A percentile compares a stretch with the other conserved stretches of the same genome.
phyloP scores from a whole-genome alignment of 2,113 vertebrate species.

The Myotis brandtii region DNA sequence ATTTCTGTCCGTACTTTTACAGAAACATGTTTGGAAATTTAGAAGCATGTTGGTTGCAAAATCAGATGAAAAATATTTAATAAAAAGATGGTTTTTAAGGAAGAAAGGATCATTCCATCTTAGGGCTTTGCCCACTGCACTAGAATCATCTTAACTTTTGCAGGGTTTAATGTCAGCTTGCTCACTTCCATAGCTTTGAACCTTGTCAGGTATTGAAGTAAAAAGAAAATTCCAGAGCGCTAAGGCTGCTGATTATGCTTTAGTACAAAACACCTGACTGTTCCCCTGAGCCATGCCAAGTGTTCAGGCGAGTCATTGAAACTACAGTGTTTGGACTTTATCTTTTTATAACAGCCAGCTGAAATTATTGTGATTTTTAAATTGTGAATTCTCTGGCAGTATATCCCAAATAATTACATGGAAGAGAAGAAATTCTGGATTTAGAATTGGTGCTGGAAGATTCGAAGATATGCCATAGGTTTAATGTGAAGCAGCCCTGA shows the following conservation, averaged over 20 bases:
- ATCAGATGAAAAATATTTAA: not conserved
- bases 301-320: constrained; percentile 5
- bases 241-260: not conserved
- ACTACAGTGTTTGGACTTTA: not conserved
- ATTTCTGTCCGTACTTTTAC: not conserved
- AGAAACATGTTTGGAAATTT: not conserved
- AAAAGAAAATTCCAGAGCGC: not conserved
- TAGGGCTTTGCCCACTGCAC: not conserved
- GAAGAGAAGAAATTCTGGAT: not conserved
- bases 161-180: not conserved
- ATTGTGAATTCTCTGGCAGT: not conserved
- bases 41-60: not conserved
- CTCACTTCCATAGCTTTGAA: not conserved
- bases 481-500: not conserved
- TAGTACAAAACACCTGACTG: constrained; percentile 3
- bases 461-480: not conserved
- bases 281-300: not conserved
- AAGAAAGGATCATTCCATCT: not conserved
- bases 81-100: not conserved
- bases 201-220: not conserved
- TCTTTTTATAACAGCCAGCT: not conserved
- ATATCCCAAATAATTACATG: not conserved
- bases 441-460: not conserved
- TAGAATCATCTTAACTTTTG: not conserved
- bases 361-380: not conserved